Conservation (phyloP, 2,113 vertebrate genomes). For the Tachycineta bicolor region DNA sequence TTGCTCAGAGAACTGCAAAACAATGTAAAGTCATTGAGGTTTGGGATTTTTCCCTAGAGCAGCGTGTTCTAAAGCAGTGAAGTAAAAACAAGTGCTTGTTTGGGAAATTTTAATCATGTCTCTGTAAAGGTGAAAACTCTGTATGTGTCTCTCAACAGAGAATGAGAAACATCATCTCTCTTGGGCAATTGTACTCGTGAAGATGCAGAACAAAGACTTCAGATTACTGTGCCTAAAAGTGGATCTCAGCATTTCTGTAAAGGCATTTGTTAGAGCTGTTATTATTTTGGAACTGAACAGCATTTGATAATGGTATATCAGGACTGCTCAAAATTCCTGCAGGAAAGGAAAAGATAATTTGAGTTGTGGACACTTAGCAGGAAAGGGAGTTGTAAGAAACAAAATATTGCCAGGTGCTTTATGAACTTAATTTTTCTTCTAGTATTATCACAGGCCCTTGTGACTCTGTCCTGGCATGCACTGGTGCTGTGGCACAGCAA, state of each 20-base stretch:
- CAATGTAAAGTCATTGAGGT: not conserved
- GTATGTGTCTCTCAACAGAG: not conserved
- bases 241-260: not conserved
- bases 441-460: not conserved
- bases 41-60: not conserved
- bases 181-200: not conserved
- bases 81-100: not conserved
- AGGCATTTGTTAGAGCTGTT: not conserved
- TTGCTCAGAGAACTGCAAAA: not conserved
- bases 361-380: not conserved
- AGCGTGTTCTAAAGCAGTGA: not conserved
- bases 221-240: not conserved
- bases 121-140: not conserved
- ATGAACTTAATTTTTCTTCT: not conserved
- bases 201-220: not conserved
- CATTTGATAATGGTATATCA: not conserved
- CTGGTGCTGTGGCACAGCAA: not conserved
- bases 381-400: not conserved
- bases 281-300: not conserved
- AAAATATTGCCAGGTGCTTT: not conserved
- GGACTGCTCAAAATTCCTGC: not conserved
- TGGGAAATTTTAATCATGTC: not conserved
- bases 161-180: not conserved
- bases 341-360: not conserved
- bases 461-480: not conserved